Evolutionary conservation across 1,140 invertebrate species (phyloP), one percentile per base, ranked within the genome.

Genomic region (Rhizoglyphus robini): DNA sequence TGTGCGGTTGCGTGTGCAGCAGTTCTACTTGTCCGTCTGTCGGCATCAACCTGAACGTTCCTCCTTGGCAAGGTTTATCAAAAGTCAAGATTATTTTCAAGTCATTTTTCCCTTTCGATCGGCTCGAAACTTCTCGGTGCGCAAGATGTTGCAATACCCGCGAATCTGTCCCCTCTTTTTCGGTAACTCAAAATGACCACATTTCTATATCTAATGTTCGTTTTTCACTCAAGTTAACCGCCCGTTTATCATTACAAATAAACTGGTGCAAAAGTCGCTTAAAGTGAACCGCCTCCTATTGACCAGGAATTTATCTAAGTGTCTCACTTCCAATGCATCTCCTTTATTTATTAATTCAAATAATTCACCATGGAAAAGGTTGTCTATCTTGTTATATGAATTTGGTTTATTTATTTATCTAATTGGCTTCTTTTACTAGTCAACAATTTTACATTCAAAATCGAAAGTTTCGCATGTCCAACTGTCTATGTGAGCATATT

Each of bases 401-500:
- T n/a, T n/a, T n/a, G n/a, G n/a, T n/a, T n/a, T n/a, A n/a, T n/a
- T n/a, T n/a, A n/a, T n/a, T n/a, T n/a, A n/a, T n/a, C n/a, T n/a
- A 11, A 41, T 41, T 18, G 36, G 8, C 18, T 18, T 41, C 36
- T 41, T 41, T 41, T 41, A 18, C 8, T 41, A 41, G 36, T 41
- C 36, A 41, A 41, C 18, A 8, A 18, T 41, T 18, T 8, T 41
- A 41, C 36, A 41, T 41, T 11, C 36, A 41, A 41, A 41, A 8
- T 29, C 27, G 63, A 64, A 47, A 48, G 5, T 64, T 64, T 57
- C 63, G 31, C 27, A 15, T 47, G 3, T 64, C 41, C 4, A 18
- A 11, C 46, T 25, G 18, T n/a, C n/a, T 25, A 11, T 64, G 63
- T 64, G 51, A 49, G 63, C 51, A 1, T 63, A 27, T 58, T 11